These are phyloP conservation scores for Rosalia funebris DNA, from an alignment of 2,888 invertebrate genomes.

Conservation along the genomic window DNA sequence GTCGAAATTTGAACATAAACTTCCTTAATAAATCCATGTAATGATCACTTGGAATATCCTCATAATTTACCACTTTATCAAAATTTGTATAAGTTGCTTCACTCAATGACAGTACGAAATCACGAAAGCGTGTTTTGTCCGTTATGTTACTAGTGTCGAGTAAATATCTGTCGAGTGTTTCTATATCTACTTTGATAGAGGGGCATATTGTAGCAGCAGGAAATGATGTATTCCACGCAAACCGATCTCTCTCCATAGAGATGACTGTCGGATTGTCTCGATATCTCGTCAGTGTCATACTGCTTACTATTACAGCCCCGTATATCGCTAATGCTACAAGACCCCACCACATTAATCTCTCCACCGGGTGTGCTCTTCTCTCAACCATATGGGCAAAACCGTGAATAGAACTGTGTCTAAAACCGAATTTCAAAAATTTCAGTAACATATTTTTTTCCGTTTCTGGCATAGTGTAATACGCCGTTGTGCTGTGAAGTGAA, in stretches of 20 bases:
- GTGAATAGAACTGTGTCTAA: constrained; percentile 56
- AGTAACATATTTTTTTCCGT: too few relatives aligned
- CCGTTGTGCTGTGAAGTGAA: too few relatives aligned
- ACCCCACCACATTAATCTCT: constrained; percentile 54
- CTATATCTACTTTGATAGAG: constrained; percentile 67
- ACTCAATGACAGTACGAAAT: constrained; percentile 69
- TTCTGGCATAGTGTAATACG: too few relatives aligned
- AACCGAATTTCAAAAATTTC: constrained; percentile 43
- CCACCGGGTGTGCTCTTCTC: constrained; percentile 49
- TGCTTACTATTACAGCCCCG: constrained; percentile 61
- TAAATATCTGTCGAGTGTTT: constrained; percentile 67
- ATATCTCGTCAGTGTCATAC: constrained; percentile 71
- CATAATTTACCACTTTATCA: constrained; percentile 67
- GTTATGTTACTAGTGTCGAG: constrained; percentile 43
- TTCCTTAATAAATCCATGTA: constrained; percentile 69
- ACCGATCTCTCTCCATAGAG: constrained; percentile 78
- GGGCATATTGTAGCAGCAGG: constrained; percentile 77
- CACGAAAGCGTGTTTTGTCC: constrained; percentile 67
- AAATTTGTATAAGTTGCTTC: constrained; percentile 72
- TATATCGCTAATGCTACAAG: constrained; percentile 53
- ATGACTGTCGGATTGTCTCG: constrained; percentile 78
- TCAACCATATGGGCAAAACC: constrained; percentile 55
- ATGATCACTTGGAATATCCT: constrained; percentile 67
- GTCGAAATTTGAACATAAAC: constrained; percentile 67
- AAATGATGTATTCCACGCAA: constrained; percentile 77